Evolutionary conservation across 2,797 vertebrate genomes (phyloP).

Genomic region (Cheirogaleus major): DNA sequence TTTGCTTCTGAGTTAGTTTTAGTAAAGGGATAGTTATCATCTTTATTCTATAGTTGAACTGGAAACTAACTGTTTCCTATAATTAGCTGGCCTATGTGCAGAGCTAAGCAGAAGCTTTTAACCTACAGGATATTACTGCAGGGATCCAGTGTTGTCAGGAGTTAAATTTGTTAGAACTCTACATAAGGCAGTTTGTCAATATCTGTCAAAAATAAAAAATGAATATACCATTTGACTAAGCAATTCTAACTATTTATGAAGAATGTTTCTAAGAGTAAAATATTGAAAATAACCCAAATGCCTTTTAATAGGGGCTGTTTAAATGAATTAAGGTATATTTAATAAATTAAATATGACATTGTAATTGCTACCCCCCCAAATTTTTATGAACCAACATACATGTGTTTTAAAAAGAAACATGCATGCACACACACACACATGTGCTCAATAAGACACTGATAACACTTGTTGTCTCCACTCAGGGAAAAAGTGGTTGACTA

Average conservation of each 20-base stretch:
- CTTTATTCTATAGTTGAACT: not conserved
- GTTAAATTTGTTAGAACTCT: not conserved
- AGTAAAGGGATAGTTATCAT: not conserved
- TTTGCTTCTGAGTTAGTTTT: not conserved
- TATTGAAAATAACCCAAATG: not conserved
- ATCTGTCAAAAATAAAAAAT: not conserved
- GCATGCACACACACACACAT: not conserved
- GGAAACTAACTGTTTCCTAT: not conserved
- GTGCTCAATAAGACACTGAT: not conserved
- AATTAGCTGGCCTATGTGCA: not conserved
- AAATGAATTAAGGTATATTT: not conserved
- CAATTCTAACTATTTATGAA: not conserved
- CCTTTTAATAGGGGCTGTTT: not conserved
- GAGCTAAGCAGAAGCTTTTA: not conserved
- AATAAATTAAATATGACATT: not conserved
- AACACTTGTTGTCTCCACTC: not conserved
- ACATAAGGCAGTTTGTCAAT: not conserved
- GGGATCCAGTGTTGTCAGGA: not conserved
- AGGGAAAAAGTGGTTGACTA: not conserved
- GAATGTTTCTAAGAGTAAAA: not conserved
- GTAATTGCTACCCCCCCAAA: not conserved
- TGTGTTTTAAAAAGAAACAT: not conserved
- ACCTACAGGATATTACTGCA: not conserved
- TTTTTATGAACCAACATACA: not conserved
- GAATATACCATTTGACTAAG: not conserved